phyloP scores from a whole-genome alignment of 2,888 invertebrate genomes.

The Drosophila lacicola region DNA sequence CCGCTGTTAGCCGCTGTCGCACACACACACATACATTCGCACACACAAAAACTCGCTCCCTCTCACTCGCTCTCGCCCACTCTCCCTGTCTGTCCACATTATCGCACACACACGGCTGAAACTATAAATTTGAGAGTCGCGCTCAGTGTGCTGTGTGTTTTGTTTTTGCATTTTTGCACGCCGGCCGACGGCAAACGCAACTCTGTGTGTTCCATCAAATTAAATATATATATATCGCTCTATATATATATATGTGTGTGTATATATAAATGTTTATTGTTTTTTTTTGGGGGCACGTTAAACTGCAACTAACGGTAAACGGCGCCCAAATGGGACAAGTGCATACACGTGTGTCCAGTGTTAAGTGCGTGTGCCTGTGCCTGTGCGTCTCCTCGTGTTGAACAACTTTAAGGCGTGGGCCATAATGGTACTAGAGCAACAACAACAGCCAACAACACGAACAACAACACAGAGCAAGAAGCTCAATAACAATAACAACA shows the following conservation, averaged over 20 bases:
- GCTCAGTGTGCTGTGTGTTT: conserved; percentile 30
- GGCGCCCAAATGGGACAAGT: conserved; percentile 22
- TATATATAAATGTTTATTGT: background rate
- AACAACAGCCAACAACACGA: conserved; percentile 33
- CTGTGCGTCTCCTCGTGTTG: conserved; percentile 2
- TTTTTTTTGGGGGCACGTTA: conserved; percentile 58
- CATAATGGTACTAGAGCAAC: conserved; percentile 83
- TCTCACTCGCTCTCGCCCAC: conserved; percentile 7
- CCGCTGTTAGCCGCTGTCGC: conserved; percentile 53
- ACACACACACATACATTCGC: conserved; percentile 16
- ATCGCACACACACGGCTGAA: conserved; percentile 2
- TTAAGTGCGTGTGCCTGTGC: conserved; percentile 28
- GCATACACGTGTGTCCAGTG: conserved; percentile 22
- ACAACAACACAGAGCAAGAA: conserved; percentile 20
- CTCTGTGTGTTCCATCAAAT: background rate
- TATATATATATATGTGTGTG: background rate
- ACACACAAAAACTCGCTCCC: conserved; percentile 8
- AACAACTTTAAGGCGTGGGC: conserved; percentile 42
- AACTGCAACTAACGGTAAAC: conserved; percentile 40
- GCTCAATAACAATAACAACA: conserved; percentile 30
- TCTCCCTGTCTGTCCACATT: conserved; percentile 3
- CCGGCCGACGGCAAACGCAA: conserved; percentile 65
- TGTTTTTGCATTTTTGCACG: conserved; percentile 40
- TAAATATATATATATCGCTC: no score
- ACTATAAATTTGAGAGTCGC: conserved; percentile 27